These are phyloP conservation scores for Raja brachyura DNA, from an alignment of 2,113 vertebrate genomes.

Conservation along the genomic window DNA sequence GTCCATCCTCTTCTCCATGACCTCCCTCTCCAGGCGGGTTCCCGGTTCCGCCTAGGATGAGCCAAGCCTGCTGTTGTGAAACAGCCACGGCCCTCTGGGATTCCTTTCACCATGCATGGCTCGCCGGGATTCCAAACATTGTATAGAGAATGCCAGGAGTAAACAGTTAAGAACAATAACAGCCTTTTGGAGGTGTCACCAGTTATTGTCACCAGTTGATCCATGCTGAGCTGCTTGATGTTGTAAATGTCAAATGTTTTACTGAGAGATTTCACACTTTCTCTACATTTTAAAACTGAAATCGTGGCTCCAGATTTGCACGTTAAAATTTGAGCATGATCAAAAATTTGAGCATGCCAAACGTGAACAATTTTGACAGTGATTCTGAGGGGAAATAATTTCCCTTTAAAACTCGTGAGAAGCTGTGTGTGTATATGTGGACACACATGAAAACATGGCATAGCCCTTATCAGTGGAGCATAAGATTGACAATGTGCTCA, in stretches of 20 bases:
- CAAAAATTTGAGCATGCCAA: background rate
- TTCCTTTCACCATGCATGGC: too few relatives aligned
- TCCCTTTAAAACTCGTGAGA: background rate
- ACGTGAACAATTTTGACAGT: background rate
- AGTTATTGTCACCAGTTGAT: background rate
- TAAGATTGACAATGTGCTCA: background rate
- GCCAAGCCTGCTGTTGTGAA: too few relatives aligned
- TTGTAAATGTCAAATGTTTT: background rate
- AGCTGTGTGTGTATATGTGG: too few relatives aligned
- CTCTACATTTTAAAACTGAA: background rate
- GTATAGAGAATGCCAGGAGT: background rate
- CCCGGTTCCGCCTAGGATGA: too few relatives aligned
- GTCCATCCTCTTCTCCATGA: too few relatives aligned
- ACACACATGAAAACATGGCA: too few relatives aligned
- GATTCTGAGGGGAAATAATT: background rate
- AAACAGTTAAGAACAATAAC: background rate
- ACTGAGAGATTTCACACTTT: background rate
- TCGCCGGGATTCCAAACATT: too few relatives aligned
- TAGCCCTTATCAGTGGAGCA: background rate
- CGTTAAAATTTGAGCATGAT: background rate
- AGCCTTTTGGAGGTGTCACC: background rate
- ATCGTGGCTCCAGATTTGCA: background rate
- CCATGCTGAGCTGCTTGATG: background rate
- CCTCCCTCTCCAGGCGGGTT: too few relatives aligned
- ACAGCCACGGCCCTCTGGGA: too few relatives aligned